These are phyloP conservation scores for Gopherus evgoodei DNA, from an alignment of 2,113 vertebrate species.

Conservation along the genomic window DNA sequence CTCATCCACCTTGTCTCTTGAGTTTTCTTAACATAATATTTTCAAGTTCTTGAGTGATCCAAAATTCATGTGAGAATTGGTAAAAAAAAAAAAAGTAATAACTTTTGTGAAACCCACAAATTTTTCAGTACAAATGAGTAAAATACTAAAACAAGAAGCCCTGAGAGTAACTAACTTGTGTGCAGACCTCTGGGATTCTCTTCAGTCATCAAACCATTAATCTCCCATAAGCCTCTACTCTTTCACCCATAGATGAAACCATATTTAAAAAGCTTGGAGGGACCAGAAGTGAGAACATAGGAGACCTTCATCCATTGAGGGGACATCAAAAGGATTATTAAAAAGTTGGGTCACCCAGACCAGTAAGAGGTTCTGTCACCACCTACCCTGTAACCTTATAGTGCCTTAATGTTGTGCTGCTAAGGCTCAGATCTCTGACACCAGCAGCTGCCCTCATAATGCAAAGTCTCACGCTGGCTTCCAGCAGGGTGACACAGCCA, in stretches of 20 bases:
- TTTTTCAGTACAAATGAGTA: neutral
- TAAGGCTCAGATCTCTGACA: neutral
- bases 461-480: neutral
- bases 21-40: neutral
- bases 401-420: too few species aligned
- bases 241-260: rapidly evolving
- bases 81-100: neutral
- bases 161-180: neutral
- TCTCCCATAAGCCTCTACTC: neutral
- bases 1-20: neutral
- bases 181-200: neutral
- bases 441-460: neutral
- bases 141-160: too few species aligned
- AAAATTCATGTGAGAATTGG: neutral
- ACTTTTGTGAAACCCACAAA: neutral
- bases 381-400: neutral
- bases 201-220: neutral
- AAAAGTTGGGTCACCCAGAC: too few species aligned
- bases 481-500: neutral
- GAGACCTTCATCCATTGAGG: too few species aligned
- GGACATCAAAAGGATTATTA: neutral
- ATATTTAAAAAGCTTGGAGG: neutral
- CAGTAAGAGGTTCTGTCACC: neutral
- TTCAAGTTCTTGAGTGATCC: neutral
- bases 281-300: neutral